A percentile compares a stretch with the other conserved stretches of the same genome.
phyloP scores from a whole-genome alignment of 1,140 invertebrate species.

The Cydia pomonella region DNA sequence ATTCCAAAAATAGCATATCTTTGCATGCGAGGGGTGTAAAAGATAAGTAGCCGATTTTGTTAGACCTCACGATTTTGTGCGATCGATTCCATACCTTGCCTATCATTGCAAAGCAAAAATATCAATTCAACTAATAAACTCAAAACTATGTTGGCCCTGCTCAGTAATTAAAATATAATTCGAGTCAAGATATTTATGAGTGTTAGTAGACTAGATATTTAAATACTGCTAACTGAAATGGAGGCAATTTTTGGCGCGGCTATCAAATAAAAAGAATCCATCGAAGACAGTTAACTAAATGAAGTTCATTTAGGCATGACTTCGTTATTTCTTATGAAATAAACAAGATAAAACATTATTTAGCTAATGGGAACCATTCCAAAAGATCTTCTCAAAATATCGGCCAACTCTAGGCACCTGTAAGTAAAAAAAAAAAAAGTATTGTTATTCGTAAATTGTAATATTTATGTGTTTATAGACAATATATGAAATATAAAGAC shows the following conservation, averaged over 20 bases:
- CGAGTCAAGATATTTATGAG: no score
- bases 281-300: background rate
- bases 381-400: conserved; percentile 13
- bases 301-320: background rate
- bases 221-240: background rate
- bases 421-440: background rate
- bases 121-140: no score
- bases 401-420: background rate
- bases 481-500: background rate
- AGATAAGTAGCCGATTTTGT: no score
- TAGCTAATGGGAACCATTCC: background rate
- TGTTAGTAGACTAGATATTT: background rate
- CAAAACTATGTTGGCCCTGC: no score
- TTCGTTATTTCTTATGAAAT: background rate
- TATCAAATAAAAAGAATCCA: background rate
- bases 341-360: conserved; percentile 23
- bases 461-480: background rate
- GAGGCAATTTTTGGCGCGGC: background rate
- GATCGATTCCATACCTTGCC: no score
- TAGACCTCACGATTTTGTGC: no score
- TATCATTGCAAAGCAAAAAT: no score
- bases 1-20: no score
- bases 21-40: no score
- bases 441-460: background rate
- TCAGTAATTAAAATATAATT: no score